Conservation (phyloP, 2,797 vertebrate species). For the Euthynnus affinis region DNA sequence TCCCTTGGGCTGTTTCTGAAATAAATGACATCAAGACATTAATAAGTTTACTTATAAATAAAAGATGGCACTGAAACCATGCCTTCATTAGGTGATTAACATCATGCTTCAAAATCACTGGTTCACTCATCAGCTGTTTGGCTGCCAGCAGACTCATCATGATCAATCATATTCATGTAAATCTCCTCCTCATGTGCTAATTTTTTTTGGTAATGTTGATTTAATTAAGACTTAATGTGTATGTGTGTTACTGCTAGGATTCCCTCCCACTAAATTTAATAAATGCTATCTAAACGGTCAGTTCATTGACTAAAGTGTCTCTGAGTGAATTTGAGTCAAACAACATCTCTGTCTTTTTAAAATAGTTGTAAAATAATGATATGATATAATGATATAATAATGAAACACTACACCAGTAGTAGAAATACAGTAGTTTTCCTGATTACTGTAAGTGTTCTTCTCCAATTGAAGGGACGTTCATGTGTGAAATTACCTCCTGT, state of each 20-base stretch:
- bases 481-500: background rate
- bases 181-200: background rate
- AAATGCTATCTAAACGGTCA: background rate
- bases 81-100: background rate
- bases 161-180: constrained; percentile 18
- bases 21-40: background rate
- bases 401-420: background rate
- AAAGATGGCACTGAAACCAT: background rate
- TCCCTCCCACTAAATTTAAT: background rate
- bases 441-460: background rate
- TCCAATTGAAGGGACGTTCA: background rate
- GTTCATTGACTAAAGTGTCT: background rate
- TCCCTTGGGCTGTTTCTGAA: background rate
- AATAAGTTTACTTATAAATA: background rate
- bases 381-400: too few species aligned
- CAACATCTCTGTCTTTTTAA: constrained; percentile 7
- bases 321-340: background rate
- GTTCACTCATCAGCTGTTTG: constrained; percentile 19
- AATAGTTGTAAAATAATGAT: too few species aligned
- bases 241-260: background rate
- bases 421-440: background rate
- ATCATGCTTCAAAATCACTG: constrained; percentile 7
- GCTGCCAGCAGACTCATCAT: constrained; percentile 6
- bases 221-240: background rate
- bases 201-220: background rate